Base-by-base conservation (phyloP, 2,888 invertebrate genomes). In the Tetramorium bicarinatum region DNA sequence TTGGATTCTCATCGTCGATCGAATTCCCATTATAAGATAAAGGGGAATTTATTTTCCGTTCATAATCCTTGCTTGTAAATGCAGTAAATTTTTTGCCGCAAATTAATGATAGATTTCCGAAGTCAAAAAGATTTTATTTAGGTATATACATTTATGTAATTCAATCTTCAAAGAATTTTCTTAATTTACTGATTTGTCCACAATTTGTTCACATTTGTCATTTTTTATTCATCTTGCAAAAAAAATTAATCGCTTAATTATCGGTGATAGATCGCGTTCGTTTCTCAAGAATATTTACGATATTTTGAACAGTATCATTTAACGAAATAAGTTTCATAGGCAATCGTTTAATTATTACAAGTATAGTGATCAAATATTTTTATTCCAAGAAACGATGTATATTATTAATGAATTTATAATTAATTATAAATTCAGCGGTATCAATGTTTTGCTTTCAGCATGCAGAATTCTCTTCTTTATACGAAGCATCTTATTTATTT, bases 271-370 rank as follows among this genome's bases (percentile, higher is more conserved):
- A 15, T 54, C 21, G 25, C 44, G 34, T 59, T 47, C 21, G 21
- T 71, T 21, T 21, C 25, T 47, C 21, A 59, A 47, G 21, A 38
- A 72, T 80, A 72, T 38, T 72, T 72, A 59, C 44, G 13, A 25
- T 18, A 7, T 25, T 59, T 59, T n/a, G 21, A 38, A 71, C 15
- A 72, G n/a, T 34, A 72, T 38, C 13, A 38, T 38, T 79, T 38
- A 76, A 59, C 59, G 47, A 59, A 44, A 38, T 69, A 59, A 72
- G 47, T 80, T 80, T 9, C 59, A 38, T 25, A 8, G 21, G 7
- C n/a, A 44, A 71, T 67, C 79, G 86, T 88, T 89, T 85, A 85
- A 88, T 90, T 88, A 87, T 87, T 88, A 90, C 89, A 86, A 82
- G 71, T 77, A 67, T 56, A 29, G 84, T 44, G 49, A 52, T 54